phyloP scores from a whole-genome alignment of 2,888 invertebrate species.

The Steromphala cineraria region DNA sequence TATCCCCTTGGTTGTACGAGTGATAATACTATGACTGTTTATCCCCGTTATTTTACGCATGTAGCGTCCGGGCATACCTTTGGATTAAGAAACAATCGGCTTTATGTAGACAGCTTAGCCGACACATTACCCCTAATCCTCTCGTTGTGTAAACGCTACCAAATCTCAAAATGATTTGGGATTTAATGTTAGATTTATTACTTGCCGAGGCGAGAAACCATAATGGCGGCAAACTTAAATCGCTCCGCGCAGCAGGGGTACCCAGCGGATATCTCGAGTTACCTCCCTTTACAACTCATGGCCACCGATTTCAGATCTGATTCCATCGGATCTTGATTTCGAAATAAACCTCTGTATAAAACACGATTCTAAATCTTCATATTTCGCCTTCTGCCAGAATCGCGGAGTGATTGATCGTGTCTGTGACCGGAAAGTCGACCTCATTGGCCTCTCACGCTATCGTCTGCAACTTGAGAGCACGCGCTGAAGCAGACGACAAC shows the following conservation, averaged over 20 bases:
- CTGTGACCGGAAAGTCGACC: background rate
- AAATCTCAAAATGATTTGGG: background rate
- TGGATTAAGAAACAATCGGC: background rate
- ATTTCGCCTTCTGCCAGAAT: background rate
- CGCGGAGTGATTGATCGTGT: background rate
- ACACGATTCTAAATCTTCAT: background rate
- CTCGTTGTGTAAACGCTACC: background rate
- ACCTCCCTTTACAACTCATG: background rate
- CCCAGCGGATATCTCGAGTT: background rate
- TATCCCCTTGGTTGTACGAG: too few relatives aligned
- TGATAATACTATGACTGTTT: background rate
- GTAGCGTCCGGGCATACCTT: background rate
- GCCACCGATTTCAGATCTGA: background rate
- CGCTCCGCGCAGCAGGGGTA: background rate
- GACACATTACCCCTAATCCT: background rate
- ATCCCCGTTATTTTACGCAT: background rate
- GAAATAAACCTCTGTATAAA: background rate
- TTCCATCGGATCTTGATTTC: background rate
- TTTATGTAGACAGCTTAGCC: background rate
- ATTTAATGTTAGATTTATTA: background rate
- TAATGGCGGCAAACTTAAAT: background rate
- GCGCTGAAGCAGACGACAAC: background rate
- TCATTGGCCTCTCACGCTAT: background rate
- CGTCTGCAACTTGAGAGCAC: background rate
- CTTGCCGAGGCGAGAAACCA: background rate